Base-by-base conservation (phyloP, 2,888 invertebrate genomes). In the Trachelus troglodyta region DNA sequence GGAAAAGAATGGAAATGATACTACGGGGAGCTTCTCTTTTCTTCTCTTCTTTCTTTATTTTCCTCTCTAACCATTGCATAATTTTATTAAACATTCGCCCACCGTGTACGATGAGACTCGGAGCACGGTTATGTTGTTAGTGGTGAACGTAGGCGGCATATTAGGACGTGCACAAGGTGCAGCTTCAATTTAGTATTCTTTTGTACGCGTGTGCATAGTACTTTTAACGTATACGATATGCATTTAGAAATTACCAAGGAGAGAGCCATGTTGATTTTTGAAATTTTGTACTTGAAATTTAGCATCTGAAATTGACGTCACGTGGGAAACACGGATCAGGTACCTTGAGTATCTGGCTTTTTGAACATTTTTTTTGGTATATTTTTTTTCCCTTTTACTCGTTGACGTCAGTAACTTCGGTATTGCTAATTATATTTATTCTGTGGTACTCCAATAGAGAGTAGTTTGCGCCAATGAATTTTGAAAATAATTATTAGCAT, bases 1-100 rank as follows among this genome's bases (percentile, higher is more conserved):
- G 23, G 9, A 56, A 56, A 56, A 2, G 2, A 56, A 56, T 56
- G 56, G 23, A 85, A 83, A 85, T 81, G 80, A 30, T 6, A n/a
- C 11, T 56, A 78, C 78, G 75, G 69, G 79, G 76, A 76, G 75
- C 76, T 75, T 75, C 69, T 76, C 69, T 69, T 69, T 81, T 81
- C 76, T 75, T 73, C 69, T 78, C 35, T 69, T 34, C 71, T 73
- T 71, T 56, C 68, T 69, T 31, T 33, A 35, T 74, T 34, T 68
- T 68, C 23, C 73, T 68, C 33, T 73, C 69, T 80, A 79, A 69
- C 34, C 31, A 56, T 37, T 35, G 77, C 73, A 73, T 79, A 80
- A 78, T 78, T 79, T 56, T 56, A 56, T 56, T 56, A 56, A 56
- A 56, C 23, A 56, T 23, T 56, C 23, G 56, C 23, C 4, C 23